These are phyloP conservation scores for Poecilia gillii DNA, from an alignment of 2,797 vertebrate species.

Conservation along the genomic window DNA sequence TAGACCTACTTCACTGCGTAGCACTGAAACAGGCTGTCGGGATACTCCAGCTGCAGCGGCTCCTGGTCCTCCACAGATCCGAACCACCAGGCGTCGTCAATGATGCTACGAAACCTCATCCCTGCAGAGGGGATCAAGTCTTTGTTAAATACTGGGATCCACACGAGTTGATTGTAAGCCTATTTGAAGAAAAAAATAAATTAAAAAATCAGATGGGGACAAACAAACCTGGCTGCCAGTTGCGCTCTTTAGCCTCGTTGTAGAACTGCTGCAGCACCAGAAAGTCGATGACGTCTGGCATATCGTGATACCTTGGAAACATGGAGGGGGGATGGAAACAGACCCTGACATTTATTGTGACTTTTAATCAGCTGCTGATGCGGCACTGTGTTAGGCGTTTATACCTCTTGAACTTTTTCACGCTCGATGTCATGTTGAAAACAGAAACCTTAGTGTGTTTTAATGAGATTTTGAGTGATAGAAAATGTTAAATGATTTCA, in stretches of 20 bases:
- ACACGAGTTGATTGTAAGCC: neutral
- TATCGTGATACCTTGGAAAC: slow-evolving; percentile 92
- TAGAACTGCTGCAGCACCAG: slow-evolving; percentile 97
- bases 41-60: slow-evolving; percentile 94
- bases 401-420: neutral
- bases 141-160: neutral
- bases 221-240: slow-evolving; percentile 92
- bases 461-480: neutral
- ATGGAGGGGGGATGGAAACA: neutral
- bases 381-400: neutral
- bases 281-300: slow-evolving; percentile 99
- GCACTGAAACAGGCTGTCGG: slow-evolving; percentile 98
- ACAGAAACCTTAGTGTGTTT: neutral
- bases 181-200: neutral
- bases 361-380: neutral
- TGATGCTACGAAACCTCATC: slow-evolving; percentile 90
- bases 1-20: slow-evolving; percentile 90
- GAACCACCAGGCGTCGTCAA: slow-evolving; percentile 99
- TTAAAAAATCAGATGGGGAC: neutral
- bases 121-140: slow-evolving; percentile 39
- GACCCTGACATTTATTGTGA: neutral
- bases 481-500: neutral
- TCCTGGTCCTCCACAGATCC: slow-evolving; percentile 95
- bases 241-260: slow-evolving; percentile 95
- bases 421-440: neutral